Conservation (phyloP, 2,113 vertebrate genomes). For the Ammodytes dubius region DNA sequence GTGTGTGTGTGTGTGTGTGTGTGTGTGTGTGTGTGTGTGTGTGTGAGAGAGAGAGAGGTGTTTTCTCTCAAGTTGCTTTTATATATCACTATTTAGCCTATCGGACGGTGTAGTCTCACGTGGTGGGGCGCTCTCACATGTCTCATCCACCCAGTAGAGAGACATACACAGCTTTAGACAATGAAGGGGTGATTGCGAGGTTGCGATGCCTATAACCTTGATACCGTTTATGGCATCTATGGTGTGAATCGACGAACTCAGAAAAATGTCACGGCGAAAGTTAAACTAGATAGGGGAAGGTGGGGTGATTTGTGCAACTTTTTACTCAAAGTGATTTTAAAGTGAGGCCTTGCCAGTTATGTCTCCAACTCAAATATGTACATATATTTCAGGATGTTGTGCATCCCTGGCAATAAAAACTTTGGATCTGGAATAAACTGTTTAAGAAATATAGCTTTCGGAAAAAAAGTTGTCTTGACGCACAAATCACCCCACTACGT, state of each 20-base stretch:
- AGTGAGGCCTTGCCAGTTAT: no score
- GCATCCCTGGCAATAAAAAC: no score
- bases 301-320: no score
- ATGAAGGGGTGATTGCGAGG: conserved; percentile 59
- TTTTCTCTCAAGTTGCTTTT: conserved; percentile 61
- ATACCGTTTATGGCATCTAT: conserved; percentile 59
- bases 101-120: conserved; percentile 56
- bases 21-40: neutral
- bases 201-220: conserved; percentile 55
- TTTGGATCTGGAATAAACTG: no score
- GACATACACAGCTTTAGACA: conserved; percentile 70
- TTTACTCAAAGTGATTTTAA: no score
- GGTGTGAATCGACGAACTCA: neutral
- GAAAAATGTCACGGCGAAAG: neutral
- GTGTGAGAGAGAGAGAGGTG: no score
- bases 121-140: conserved; percentile 60
- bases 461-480: no score
- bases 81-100: conserved; percentile 73
- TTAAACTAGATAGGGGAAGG: conserved; percentile 4
- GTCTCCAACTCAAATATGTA: no score
- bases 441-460: no score
- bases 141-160: conserved; percentile 68
- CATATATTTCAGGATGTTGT: no score
- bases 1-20: neutral
- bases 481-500: no score